Conservation (phyloP, 2,113 vertebrate species). For the Grantiella picta region DNA sequence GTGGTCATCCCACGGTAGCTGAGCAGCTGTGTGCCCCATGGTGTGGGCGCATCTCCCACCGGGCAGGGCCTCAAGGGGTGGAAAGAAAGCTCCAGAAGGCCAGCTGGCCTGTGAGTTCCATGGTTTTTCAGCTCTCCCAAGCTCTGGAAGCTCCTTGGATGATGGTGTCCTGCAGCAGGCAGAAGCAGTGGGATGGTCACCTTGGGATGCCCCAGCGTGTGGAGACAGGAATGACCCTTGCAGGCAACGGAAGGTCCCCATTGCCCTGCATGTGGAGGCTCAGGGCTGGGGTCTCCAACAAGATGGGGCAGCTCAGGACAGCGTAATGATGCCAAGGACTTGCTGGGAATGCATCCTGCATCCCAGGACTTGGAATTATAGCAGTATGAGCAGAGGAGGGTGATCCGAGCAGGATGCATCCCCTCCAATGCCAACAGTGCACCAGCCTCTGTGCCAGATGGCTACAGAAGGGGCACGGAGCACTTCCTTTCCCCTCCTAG, state of each 20-base stretch:
- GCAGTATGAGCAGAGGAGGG: background rate
- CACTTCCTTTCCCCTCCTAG: background rate
- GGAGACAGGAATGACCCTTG: background rate
- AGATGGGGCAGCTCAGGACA: background rate
- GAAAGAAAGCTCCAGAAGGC: background rate
- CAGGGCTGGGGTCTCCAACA: background rate
- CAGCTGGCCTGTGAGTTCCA: rapidly evolving
- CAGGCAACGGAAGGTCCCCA: rapidly evolving
- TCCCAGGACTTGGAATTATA: background rate
- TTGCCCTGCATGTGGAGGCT: background rate
- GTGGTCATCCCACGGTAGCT: background rate
- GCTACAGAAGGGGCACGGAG: background rate
- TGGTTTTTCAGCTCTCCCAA: background rate
- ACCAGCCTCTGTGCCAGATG: background rate
- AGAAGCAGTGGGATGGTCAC: background rate
- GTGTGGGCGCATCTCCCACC: rapidly evolving
- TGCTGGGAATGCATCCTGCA: rapidly evolving
- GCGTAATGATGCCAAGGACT: background rate
- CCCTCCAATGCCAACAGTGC: background rate
- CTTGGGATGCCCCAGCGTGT: too few species aligned
- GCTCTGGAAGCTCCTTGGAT: rapidly evolving
- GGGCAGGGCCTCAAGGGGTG: background rate
- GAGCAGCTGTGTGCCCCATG: rapidly evolving
- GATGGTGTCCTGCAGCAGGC: background rate
- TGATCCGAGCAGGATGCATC: background rate